Conservation (phyloP, 2,113 vertebrate genomes). For the Cariama cristata region DNA sequence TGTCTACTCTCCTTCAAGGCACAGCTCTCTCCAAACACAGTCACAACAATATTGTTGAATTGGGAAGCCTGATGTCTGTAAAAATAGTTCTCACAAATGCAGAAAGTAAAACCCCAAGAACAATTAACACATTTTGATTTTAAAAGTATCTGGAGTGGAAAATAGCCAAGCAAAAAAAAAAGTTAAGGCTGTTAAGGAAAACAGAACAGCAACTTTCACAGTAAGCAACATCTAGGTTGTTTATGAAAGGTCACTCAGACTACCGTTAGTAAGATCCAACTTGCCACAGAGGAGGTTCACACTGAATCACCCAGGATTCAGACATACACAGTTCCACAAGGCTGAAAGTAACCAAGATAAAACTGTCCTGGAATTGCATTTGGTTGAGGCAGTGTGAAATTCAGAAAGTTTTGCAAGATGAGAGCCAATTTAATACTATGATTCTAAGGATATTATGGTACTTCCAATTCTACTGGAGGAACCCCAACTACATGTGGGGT, state of each 20-base stretch:
- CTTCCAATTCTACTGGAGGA: background rate
- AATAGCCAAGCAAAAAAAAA: background rate
- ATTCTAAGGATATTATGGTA: background rate
- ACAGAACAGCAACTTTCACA: background rate
- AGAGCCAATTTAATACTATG: background rate
- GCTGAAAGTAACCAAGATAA: background rate
- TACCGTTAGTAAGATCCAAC: background rate
- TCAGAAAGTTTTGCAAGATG: background rate
- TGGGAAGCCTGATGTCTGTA: background rate
- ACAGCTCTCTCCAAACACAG: background rate
- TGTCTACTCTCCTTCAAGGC: background rate
- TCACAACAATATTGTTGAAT: background rate
- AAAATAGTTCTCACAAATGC: background rate
- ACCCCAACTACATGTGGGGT: background rate
- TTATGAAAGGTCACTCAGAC: background rate
- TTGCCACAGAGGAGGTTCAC: accelerated
- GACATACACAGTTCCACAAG: background rate
- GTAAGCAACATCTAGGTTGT: background rate
- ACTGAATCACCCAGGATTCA: background rate
- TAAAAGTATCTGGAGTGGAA: background rate
- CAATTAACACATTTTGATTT: background rate
- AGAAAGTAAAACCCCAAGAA: background rate
- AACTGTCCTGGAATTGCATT: background rate
- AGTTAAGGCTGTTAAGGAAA: background rate
- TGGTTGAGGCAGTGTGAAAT: background rate